phyloP scores from a whole-genome alignment of 2,888 invertebrate genomes.

The Malacosoma neustria region DNA sequence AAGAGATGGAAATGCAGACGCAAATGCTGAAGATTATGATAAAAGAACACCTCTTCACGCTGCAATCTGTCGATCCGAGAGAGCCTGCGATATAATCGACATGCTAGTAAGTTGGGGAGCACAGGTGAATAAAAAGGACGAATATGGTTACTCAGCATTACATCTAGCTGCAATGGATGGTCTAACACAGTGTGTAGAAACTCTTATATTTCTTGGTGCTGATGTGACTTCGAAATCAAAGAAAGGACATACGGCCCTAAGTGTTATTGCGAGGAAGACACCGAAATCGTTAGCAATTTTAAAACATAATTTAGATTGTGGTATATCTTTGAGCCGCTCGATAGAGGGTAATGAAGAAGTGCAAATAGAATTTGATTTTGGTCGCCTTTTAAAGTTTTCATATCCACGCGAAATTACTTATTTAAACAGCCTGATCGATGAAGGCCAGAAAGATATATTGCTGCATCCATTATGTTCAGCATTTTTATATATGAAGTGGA shows the following conservation, averaged over 20 bases:
- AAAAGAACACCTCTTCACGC: constrained; percentile 88
- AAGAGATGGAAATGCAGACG: constrained; percentile 83
- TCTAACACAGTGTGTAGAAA: constrained; percentile 87
- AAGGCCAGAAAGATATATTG: constrained; percentile 90
- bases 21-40: constrained; percentile 86
- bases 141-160: constrained; percentile 88
- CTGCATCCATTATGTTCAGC: constrained; percentile 91
- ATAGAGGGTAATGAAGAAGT: constrained; percentile 87
- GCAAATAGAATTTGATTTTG: constrained; percentile 87
- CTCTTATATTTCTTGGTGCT: constrained; percentile 87
- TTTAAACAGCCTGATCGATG: constrained; percentile 89
- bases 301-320: constrained; percentile 84
- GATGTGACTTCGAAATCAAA: constrained; percentile 91
- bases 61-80: constrained; percentile 84
- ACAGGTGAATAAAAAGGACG: constrained; percentile 87
- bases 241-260: constrained; percentile 88
- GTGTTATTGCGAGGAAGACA: constrained; percentile 88
- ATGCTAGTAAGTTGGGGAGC: constrained; percentile 85
- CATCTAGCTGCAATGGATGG: constrained; percentile 91
- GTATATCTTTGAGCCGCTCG: constrained; percentile 82
- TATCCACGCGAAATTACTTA: constrained; percentile 90
- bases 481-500: constrained; percentile 92
- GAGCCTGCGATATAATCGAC: constrained; percentile 86
- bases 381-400: constrained; percentile 86
- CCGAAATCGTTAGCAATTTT: constrained; percentile 89